These are phyloP conservation scores for Teleogryllus oceanicus DNA, from an alignment of 2,888 invertebrate species.

Conservation along the genomic window DNA sequence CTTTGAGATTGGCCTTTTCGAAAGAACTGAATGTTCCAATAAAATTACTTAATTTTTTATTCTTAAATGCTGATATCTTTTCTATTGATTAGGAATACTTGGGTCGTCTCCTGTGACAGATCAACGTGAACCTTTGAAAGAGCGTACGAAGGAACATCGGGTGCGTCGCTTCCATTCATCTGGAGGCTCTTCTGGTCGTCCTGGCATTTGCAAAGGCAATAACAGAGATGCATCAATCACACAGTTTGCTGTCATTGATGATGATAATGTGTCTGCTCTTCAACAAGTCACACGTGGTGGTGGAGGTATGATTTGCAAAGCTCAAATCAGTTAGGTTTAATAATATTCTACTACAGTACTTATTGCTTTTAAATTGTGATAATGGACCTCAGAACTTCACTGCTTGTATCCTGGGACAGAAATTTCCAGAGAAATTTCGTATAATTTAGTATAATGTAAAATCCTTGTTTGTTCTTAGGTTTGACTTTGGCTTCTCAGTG, in stretches of 20 bases:
- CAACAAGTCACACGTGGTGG: slow-evolving; percentile 89
- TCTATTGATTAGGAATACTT: slow-evolving; percentile 30
- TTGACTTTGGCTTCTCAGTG: slow-evolving; percentile 88
- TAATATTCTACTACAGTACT: too few species aligned
- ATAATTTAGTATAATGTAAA: too few species aligned
- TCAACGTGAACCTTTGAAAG: slow-evolving; percentile 46
- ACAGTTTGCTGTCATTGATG: slow-evolving; percentile 89
- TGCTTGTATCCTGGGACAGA: neutral
- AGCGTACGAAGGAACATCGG: slow-evolving; percentile 44
- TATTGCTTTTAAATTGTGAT: too few species aligned
- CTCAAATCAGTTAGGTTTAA: neutral
- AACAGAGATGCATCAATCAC: slow-evolving; percentile 75
- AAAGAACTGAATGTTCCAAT: too few species aligned
- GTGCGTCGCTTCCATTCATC: slow-evolving; percentile 38
- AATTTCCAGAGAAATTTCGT: neutral
- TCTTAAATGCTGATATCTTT: too few species aligned
- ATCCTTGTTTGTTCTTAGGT: slow-evolving; percentile 37
- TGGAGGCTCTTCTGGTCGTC: slow-evolving; percentile 35
- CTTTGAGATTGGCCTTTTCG: too few species aligned
- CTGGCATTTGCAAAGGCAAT: slow-evolving; percentile 38
- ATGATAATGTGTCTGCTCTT: slow-evolving; percentile 83
- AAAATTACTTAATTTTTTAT: too few species aligned
- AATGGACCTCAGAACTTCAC: too few species aligned
- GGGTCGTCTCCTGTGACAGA: slow-evolving; percentile 45
- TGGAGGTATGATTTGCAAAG: slow-evolving; percentile 50